Base-by-base conservation (phyloP, 1,140 invertebrate species). In the Euwallacea fornicatus region DNA sequence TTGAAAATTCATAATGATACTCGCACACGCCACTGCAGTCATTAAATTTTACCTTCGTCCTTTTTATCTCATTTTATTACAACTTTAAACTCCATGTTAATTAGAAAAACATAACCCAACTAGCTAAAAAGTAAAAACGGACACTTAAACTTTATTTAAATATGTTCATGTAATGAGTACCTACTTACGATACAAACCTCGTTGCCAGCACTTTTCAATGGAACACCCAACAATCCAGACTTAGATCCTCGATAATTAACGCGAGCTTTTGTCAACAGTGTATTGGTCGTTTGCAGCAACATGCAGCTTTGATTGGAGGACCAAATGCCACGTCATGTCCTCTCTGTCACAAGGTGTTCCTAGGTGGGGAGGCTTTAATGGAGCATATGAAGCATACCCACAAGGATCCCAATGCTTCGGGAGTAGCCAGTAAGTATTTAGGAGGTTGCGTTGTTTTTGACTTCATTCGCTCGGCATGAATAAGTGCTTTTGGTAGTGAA, bases 311-410 rank as follows among this genome's bases (percentile, higher is more conserved):
- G 78, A 91, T 94, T 83, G 93, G 93, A 75, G 93, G 93, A 74
- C 93, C 93, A 53, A 95, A 94, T 79, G 92, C 91, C 75, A 94
- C 93, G 67, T 92, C 89, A 75, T 96, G 94, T 84, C 93, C 93
- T 44, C 88, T 96, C 75, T 96, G 94, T 84, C 93, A 96, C 85
- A 96, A 96, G 84, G 89, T 96, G 77, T 95, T 96, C 85, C 88
- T 96, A 78, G 93, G 93, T 73, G 81, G 81, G 65, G 94, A 96
- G 83, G 92, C 93, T 55, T 87, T 97, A 58, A 94, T 97, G 86
- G 94, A 96, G 82, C 94, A 97, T 82, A 96, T 96, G 94, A 96
- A 96, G 84, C 91, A 93, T 82, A 93, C 93, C 43, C 94, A 97
- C 84, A 96, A 95, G 85, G 94, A 97, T 80, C 93, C 93, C 43